Conservation (phyloP, 2,797 vertebrate genomes). For the Geotrypetes seraphini region DNA sequence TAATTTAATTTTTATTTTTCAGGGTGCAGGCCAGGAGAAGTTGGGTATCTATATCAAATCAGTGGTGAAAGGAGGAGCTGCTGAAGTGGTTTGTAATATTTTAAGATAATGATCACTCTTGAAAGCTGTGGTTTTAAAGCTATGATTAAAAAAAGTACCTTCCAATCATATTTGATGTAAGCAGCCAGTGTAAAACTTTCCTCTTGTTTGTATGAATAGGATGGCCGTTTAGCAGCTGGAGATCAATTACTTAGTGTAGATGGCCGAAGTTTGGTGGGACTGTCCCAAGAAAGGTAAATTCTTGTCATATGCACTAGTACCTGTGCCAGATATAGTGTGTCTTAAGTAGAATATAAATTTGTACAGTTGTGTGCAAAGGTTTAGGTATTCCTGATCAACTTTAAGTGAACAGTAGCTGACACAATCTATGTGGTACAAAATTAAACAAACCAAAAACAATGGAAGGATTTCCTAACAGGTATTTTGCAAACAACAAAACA, state of each 20-base stretch:
- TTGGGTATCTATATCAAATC: constrained; percentile 97
- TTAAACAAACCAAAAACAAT: too few relatives aligned
- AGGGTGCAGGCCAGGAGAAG: constrained; percentile 97
- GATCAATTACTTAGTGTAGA: constrained; percentile 96
- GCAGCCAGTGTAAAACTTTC: too few relatives aligned
- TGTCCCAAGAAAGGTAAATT: constrained; percentile 89
- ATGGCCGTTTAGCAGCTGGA: constrained; percentile 87
- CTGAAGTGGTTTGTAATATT: constrained; percentile 77
- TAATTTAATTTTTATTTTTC: constrained; percentile 29
- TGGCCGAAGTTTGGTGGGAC: constrained; percentile 87
- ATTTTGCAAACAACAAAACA: too few relatives aligned
- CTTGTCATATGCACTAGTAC: background rate
- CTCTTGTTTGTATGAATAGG: constrained; percentile 45
- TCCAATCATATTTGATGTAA: rapidly evolving
- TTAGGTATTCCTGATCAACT: too few relatives aligned
- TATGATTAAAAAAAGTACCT: too few relatives aligned
- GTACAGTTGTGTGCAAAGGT: too few relatives aligned
- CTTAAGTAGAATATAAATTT: too few relatives aligned
- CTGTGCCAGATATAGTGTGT: too few relatives aligned
- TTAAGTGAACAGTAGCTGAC: too few relatives aligned
- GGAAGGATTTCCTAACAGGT: too few relatives aligned
- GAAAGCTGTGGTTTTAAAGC: too few relatives aligned
- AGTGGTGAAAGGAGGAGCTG: constrained; percentile 93
- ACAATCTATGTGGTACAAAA: too few relatives aligned
- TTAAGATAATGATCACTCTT: background rate